Conservation (phyloP, 2,113 vertebrate genomes). For the Macrotus californicus region DNA sequence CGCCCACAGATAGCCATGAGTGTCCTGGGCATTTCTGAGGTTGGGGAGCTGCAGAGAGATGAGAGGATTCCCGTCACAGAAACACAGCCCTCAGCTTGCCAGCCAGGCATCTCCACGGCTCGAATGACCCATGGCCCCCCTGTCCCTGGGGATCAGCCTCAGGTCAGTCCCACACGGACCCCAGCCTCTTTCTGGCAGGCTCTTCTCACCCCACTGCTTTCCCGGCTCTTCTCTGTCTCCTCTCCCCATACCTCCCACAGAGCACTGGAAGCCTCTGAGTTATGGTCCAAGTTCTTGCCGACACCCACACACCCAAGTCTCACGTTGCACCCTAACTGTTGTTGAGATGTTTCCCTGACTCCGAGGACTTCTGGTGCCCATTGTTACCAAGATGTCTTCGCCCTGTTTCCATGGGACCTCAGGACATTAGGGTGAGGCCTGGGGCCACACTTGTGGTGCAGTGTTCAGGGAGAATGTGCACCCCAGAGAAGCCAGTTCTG, state of each 20-base stretch:
- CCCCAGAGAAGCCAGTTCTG: background rate
- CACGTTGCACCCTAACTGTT: background rate
- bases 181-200: background rate
- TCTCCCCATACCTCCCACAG: background rate
- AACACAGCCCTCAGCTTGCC: background rate
- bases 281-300: background rate
- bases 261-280: background rate
- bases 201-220: background rate
- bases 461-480: background rate
- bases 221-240: background rate
- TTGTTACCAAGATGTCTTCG: background rate
- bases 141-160: background rate
- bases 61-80: background rate
- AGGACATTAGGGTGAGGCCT: background rate
- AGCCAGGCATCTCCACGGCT: background rate
- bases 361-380: background rate
- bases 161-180: fast-evolving
- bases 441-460: background rate
- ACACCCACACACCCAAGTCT: background rate
- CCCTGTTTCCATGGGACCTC: background rate
- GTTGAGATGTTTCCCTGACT: background rate
- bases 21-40: background rate
- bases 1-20: background rate
- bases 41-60: background rate
- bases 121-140: background rate